These are phyloP conservation scores for Mustela erminea DNA, from an alignment of 2,797 vertebrate species.

Conservation along the genomic window DNA sequence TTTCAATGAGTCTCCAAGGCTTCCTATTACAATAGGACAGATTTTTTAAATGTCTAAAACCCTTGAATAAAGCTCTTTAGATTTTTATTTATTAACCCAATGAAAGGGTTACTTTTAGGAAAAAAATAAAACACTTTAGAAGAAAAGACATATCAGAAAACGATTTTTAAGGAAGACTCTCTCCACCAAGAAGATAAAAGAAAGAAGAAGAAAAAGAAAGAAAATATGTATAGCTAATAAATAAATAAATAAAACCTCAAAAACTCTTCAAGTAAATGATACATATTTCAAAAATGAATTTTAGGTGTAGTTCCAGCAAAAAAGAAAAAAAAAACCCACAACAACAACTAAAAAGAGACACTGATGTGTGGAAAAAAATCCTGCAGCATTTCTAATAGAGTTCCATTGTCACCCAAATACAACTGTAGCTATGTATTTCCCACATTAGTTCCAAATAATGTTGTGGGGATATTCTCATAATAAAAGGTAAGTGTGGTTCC, in stretches of 20 bases:
- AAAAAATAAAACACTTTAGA: slow-evolving; percentile 76
- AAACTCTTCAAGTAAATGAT: background rate
- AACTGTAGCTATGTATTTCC: background rate
- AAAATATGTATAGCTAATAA: background rate
- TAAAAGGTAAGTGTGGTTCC: background rate
- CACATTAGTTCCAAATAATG: background rate
- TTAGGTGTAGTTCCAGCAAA: background rate
- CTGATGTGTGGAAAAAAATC: background rate
- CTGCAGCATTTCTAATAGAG: background rate
- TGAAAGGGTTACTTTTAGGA: slow-evolving; percentile 82
- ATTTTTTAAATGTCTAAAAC: slow-evolving; percentile 84
- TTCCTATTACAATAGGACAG: slow-evolving; percentile 83
- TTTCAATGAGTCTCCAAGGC: slow-evolving; percentile 84
- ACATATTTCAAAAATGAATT: slow-evolving; percentile 57
- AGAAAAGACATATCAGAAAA: slow-evolving; percentile 70
- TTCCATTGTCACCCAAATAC: background rate
- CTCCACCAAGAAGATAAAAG: background rate
- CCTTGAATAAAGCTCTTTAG: slow-evolving; percentile 78
- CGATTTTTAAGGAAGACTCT: background rate
- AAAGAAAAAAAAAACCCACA: background rate
- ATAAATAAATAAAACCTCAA: background rate
- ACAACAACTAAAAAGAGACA: background rate
- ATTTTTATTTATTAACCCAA: slow-evolving; percentile 82
- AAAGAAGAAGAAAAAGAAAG: background rate
- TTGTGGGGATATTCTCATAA: background rate